Percentiles rank a stretch among this genome's conserved stretches.
Evolutionary conservation across 2,888 invertebrate genomes (phyloP).

Genomic region (Chrysolina haemoptera): DNA sequence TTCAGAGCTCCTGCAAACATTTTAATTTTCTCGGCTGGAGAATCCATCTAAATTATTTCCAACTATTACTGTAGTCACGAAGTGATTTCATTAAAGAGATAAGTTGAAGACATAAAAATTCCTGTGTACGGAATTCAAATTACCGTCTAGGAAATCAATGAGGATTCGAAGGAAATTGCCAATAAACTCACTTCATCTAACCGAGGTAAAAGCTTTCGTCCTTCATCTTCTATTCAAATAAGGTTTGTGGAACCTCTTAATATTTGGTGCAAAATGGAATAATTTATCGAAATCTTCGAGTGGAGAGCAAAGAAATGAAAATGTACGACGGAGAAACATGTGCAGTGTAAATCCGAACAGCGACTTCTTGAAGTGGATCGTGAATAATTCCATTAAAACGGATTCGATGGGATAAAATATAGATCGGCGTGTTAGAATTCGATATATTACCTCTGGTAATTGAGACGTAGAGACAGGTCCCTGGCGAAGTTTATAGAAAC

Average conservation of each 20-base stretch:
- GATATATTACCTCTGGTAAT: constrained; percentile 69
- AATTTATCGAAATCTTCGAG: constrained; percentile 50
- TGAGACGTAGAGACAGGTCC: constrained; percentile 67
- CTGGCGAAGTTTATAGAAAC: constrained; percentile 68
- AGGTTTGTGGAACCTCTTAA: constrained; percentile 49
- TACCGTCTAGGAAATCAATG: constrained; percentile 47
- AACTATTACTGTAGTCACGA: constrained; percentile 29
- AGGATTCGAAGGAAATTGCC: constrained; percentile 51
- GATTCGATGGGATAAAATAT: constrained; percentile 61
- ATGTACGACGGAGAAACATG: constrained; percentile 53
- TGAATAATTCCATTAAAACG: constrained; percentile 63
- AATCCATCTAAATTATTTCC: constrained; percentile 31
- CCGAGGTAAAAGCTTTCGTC: constrained; percentile 52
- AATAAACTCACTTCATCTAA: constrained; percentile 53
- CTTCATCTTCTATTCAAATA: constrained; percentile 53
- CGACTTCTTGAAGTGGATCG: constrained; percentile 61
- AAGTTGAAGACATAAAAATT: constrained; percentile 47
- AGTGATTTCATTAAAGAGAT: constrained; percentile 45
- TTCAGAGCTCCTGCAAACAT: background rate
- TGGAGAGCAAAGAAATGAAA: constrained; percentile 48
- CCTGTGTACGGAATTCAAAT: constrained; percentile 46
- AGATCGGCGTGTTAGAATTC: constrained; percentile 59
- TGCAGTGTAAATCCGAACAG: constrained; percentile 57
- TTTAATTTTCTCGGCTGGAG: constrained; percentile 13
- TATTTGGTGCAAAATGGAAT: constrained; percentile 54